Base-by-base conservation (phyloP, 2,888 invertebrate species). In the Dioctria linearis region DNA sequence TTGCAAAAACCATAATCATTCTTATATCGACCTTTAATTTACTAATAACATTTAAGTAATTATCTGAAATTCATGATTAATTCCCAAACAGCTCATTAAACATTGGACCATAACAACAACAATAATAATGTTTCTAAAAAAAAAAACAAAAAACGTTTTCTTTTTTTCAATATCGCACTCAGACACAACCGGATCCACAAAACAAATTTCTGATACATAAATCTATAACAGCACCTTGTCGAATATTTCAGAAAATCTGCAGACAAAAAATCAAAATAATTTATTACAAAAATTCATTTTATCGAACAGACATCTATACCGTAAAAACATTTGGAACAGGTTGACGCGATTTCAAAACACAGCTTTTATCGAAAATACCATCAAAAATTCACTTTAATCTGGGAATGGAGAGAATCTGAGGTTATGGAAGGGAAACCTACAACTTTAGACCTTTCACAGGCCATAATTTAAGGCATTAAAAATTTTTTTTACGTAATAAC, bases 171-270 rank as follows among this genome's bases (percentile, higher is more conserved):
- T 11, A 25, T 25, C 49, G 54, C 54, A 39, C n/a, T 71, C 9
- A 61, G 25, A 25, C 59, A 6, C 46, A 75, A 57, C 75, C 75
- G 75, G 75, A 75, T 75, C 75, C 75, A 75, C 13, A 39, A 42
- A 75, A 75, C 75, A 75, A 75, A 75, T 75, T 75, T 59, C 75
- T 13, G 75, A 59, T 43, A 75, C 75, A 75, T 75, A 75, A 75
- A 75, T 75, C 75, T 75, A 59, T 75, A 75, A 61, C 75, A 75
- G 61, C 75, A 39, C 59, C 75, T 75, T 75, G 75, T 75, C 61
- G 61, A 59, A 75, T 25, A 25, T 59, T 59, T 61, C 75, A 43
- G 43, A 61, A 59, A 75, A 57, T 42, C 9, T 42, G 8, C 43
- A 43, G 43, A n/a, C 40, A 59, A 40, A 75, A 75, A 59, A 61